Evolutionary conservation across 2,888 invertebrate genomes (phyloP).

Genomic region (Stomorhina lunata): DNA sequence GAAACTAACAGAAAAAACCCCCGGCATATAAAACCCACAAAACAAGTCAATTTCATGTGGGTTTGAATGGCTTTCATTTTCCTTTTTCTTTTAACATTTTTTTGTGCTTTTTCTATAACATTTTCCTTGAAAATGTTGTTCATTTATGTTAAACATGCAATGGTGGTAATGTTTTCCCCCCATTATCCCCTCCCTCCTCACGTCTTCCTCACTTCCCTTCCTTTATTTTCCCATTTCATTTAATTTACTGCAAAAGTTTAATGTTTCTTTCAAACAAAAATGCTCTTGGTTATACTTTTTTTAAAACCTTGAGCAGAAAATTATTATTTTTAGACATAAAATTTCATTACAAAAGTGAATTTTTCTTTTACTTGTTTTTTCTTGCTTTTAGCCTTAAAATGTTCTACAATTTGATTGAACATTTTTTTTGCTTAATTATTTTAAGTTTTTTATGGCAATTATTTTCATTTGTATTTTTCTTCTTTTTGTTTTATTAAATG

Average conservation of each 20-base stretch:
- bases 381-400: background rate
- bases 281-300: background rate
- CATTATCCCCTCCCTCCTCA: background rate
- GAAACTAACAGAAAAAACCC: background rate
- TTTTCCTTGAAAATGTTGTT: background rate
- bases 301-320: background rate
- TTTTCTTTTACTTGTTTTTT: background rate
- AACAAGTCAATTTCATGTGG: constrained; percentile 17
- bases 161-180: background rate
- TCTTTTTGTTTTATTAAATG: background rate
- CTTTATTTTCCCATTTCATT: too few relatives aligned
- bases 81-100: background rate
- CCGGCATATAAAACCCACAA: background rate
- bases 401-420: background rate
- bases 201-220: too few relatives aligned
- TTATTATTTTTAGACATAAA: too few relatives aligned
- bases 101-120: background rate
- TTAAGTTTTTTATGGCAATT: constrained; percentile 19
- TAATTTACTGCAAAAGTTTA: background rate
- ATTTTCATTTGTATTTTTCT: background rate
- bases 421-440: constrained; percentile 14
- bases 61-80: background rate
- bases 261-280: background rate
- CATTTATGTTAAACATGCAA: constrained; percentile 15
- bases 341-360: constrained; percentile 8